Evolutionary conservation across 2,113 vertebrate genomes (phyloP), one percentile per base, ranked within the genome.

Genomic region (Raphicerus campestris): DNA sequence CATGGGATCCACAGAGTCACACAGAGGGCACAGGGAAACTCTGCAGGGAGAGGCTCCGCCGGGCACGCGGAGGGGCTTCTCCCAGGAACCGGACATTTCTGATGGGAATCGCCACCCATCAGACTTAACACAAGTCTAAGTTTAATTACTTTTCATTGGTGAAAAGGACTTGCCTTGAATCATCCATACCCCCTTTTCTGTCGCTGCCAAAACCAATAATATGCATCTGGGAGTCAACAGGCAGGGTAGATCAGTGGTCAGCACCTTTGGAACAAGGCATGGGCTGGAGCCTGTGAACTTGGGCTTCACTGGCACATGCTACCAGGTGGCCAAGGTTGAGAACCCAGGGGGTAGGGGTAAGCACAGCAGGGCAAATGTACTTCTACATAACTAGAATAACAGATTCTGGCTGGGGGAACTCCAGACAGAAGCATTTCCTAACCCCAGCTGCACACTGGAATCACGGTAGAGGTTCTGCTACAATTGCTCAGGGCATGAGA

Each of bases 11-110:
- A 51, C 1, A 2, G 81, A 10, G 28, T 24, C 17, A 20, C 1
- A 0, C 0, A 6, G 45, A 91, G 32, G 51, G 20, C 24, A 9
- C 14, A 0, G 0, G n/a, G 4, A 22, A 16, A 8, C 2, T 19
- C 84, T 77, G 1, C 8, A 6, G 20, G 19, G 3, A 63, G 28
- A 24, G 32, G 30, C 13, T 28, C 28, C 4, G 1, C 7, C 0
- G 0, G 11, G 7, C 11, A 2, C 3, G 10, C 22, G 1, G 0
- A 0, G 16, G 75, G 60, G 15, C 24, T 56, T 39, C 55, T 63
- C 87, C 6, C 3, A 11, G 28, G 0, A 30, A 42, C 13, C 7
- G 1, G 35, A 22, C 30, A 0, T 42, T 58, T 82, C 91, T 82
- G 26, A 55, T 4, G n/a, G 60, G 39, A 92, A 3, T 6, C 20